phyloP scores from a whole-genome alignment of 2,888 invertebrate genomes.

The Chironomus riparius region DNA sequence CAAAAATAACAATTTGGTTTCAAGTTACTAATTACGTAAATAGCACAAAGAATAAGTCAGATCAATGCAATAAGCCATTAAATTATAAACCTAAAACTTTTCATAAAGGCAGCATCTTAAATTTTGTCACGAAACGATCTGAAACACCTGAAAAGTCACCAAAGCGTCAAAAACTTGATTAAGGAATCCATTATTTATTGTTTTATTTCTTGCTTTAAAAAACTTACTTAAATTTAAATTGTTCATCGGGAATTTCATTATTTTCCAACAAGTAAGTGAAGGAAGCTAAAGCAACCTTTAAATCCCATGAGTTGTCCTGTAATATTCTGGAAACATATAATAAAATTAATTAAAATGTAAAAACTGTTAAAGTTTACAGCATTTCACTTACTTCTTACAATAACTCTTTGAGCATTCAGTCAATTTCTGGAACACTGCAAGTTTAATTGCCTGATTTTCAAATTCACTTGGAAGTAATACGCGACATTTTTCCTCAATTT shows the following conservation, averaged over 20 bases:
- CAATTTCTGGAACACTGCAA: not conserved
- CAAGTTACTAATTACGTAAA: conserved; percentile 63
- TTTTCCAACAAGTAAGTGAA: not conserved
- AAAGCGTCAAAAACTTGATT: no score
- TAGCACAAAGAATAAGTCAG: conserved; percentile 58
- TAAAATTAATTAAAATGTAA: not conserved
- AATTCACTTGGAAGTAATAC: not conserved
- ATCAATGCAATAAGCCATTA: conserved; percentile 49
- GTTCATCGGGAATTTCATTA: not conserved
- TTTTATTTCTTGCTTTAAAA: no score
- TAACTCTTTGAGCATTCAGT: not conserved
- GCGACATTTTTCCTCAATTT: not conserved
- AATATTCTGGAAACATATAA: not conserved
- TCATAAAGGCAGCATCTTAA: no score
- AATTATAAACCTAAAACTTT: conserved; percentile 19
- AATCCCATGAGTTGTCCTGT: not conserved
- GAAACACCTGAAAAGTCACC: no score
- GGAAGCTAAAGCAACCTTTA: not conserved
- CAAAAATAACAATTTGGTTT: conserved; percentile 52
- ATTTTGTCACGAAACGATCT: no score
- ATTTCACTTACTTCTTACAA: not conserved
- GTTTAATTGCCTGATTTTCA: not conserved
- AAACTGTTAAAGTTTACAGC: not conserved
- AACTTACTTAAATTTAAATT: not conserved
- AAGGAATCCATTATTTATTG: no score